phyloP scores from a whole-genome alignment of 2,113 vertebrate genomes.

The Oxygymnocypris stewartii region DNA sequence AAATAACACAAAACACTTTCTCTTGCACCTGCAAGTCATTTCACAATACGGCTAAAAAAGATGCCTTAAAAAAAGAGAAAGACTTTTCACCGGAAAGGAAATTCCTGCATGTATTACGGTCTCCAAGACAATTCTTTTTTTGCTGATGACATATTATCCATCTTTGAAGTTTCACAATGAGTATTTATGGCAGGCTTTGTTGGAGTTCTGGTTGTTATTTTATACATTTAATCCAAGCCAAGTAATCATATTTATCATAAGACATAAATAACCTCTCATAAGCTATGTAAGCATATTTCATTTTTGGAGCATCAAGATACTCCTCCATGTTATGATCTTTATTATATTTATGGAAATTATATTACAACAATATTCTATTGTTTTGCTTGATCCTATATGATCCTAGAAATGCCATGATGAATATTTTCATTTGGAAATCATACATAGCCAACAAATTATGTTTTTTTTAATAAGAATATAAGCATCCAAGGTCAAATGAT shows the following conservation, averaged over 20 bases:
- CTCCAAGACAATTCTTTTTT: constrained; percentile 38
- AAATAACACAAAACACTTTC: background rate
- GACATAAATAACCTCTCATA: constrained; percentile 11
- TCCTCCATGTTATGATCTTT: no score
- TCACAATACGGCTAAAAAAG: constrained; percentile 32
- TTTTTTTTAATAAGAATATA: background rate
- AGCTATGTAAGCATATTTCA: background rate
- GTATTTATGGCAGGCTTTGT: constrained; percentile 20
- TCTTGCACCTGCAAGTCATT: constrained; percentile 50
- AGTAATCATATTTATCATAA: constrained; percentile 23
- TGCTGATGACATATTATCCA: constrained; percentile 41
- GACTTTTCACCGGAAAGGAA: constrained; percentile 46
- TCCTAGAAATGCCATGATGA: background rate
- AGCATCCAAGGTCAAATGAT: background rate
- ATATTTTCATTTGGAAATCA: background rate
- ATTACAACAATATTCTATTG: no score
- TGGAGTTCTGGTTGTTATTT: constrained; percentile 35
- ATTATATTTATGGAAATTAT: background rate
- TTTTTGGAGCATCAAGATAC: background rate
- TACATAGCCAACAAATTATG: no score
- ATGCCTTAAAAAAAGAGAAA: no score
- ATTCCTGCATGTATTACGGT: constrained; percentile 38
- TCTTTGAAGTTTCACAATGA: constrained; percentile 41
- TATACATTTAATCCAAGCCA: background rate
- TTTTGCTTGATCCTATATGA: no score